Evolutionary conservation across 2,888 invertebrate species (phyloP).

Genomic region (Phengaris alcon): DNA sequence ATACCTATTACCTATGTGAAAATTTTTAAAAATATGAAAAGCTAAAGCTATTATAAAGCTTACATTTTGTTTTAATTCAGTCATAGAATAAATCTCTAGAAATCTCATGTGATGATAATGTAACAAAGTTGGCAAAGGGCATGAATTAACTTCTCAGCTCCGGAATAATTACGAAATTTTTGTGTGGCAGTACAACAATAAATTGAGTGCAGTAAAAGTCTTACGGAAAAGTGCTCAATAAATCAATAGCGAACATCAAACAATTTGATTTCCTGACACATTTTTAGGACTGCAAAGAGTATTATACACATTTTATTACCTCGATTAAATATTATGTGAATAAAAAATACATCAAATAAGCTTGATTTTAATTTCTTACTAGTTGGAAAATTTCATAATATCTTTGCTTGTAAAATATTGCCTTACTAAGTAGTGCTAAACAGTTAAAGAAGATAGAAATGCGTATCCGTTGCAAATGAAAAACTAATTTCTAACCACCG

Average conservation of each 20-base stretch:
- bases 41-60: no score
- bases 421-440: background rate
- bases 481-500: constrained; percentile 50
- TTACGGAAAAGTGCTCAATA: background rate
- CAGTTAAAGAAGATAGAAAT: constrained; percentile 25
- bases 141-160: background rate
- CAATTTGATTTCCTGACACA: background rate
- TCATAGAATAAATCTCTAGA: no score
- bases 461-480: constrained; percentile 47
- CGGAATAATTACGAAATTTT: background rate
- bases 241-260: background rate
- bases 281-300: background rate
- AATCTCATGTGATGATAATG: background rate
- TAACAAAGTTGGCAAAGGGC: background rate
- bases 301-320: background rate
- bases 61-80: no score
- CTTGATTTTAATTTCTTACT: no score
- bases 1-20: no score
- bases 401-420: background rate
- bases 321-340: no score
- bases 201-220: no score
- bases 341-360: no score
- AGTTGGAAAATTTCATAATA: no score
- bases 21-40: no score
- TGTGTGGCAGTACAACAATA: background rate